A percentile compares a stretch with the other conserved stretches of the same genome.
Conservation (phyloP, 2,888 invertebrate species). For the Lomographa bimaculata region DNA sequence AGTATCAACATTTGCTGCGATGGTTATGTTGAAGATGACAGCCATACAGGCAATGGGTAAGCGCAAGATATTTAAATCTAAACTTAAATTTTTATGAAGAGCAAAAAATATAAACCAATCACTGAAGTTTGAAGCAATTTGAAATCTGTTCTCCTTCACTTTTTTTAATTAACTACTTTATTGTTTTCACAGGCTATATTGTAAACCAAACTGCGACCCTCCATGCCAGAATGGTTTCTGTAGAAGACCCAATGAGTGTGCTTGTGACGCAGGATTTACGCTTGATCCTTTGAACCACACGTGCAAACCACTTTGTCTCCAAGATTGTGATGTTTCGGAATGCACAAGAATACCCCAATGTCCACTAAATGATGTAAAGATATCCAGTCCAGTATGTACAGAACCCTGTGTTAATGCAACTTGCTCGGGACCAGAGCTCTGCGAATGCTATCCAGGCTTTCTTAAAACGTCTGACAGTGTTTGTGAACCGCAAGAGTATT, state of each 20-base stretch:
- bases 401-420: conserved; percentile 34
- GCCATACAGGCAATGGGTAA: conserved; percentile 26
- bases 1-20: conserved; percentile 36
- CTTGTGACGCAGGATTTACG: conserved; percentile 35
- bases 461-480: conserved; percentile 1
- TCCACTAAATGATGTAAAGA: not conserved
- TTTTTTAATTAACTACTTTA: too few species aligned
- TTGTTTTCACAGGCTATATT: conserved; percentile 37
- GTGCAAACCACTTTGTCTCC: conserved; percentile 35
- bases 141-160: too few species aligned
- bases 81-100: too few species aligned
- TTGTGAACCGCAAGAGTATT: conserved; percentile 14
- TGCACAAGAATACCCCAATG: conserved; percentile 27
- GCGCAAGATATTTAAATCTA: too few species aligned
- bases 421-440: conserved; percentile 43
- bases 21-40: conserved; percentile 32
- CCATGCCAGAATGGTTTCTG: conserved; percentile 39
- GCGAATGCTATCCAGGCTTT: conserved; percentile 40
- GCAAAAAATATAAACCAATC: too few species aligned
- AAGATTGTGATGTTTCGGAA: conserved; percentile 31
- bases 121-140: too few species aligned
- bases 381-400: conserved; percentile 1
- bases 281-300: conserved; percentile 20
- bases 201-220: conserved; percentile 35
- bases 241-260: conserved; percentile 35